Percentiles rank a stretch among this genome's conserved stretches.
These are phyloP conservation scores for Tadarida brasiliensis DNA, from an alignment of 2,797 vertebrate genomes.

Conservation along the genomic window DNA sequence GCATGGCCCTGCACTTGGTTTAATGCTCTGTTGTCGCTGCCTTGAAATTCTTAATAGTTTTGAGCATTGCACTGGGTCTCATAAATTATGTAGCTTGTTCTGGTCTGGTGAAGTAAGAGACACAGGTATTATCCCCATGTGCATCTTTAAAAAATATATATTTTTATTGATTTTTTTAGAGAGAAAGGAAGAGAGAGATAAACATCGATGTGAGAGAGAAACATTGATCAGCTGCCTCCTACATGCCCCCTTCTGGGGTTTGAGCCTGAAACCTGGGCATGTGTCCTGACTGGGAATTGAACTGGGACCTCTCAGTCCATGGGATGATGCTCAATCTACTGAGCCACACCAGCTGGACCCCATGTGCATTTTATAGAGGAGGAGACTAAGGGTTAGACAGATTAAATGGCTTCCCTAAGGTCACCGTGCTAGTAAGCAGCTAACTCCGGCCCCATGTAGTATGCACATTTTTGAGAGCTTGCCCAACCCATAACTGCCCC, in stretches of 20 bases:
- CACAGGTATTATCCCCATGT: not conserved
- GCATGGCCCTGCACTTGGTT: not conserved
- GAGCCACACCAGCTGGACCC: too few relatives aligned
- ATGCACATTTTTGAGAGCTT: not conserved
- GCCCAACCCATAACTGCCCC: not conserved
- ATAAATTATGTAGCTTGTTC: not conserved
- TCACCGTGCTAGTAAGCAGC: not conserved
- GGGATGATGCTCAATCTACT: too few relatives aligned
- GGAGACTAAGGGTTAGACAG: not conserved
- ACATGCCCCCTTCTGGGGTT: too few relatives aligned
- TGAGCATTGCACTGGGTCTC: not conserved
- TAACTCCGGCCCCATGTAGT: not conserved
- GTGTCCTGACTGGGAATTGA: too few relatives aligned
- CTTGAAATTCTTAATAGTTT: not conserved
- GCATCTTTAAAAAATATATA: too few relatives aligned
- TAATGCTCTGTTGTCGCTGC: not conserved
- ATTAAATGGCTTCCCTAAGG: not conserved
- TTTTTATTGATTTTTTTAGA: too few relatives aligned
- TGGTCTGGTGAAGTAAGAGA: not conserved
- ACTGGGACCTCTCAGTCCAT: too few relatives aligned
- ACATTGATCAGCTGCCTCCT: too few relatives aligned
- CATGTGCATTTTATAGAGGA: not conserved
- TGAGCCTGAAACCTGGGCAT: too few relatives aligned
- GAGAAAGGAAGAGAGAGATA: too few relatives aligned
- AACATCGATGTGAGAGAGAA: too few relatives aligned